These are phyloP conservation scores for Phoxinus phoxinus DNA, from an alignment of 2,113 vertebrate genomes.

Conservation along the genomic window DNA sequence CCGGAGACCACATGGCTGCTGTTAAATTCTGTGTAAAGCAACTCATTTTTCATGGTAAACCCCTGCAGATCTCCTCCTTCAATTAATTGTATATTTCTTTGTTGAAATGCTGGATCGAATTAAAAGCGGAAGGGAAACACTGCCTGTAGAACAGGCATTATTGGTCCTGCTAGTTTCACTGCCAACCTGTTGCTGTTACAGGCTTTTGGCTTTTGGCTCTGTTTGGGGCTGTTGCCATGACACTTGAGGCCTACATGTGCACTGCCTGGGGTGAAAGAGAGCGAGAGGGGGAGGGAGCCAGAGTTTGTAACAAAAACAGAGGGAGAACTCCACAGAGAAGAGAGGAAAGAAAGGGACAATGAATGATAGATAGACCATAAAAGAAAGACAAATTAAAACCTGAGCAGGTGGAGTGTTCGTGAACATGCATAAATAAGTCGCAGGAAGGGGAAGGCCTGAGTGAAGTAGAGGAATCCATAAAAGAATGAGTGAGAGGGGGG, in stretches of 20 bases:
- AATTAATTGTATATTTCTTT: constrained; percentile 58
- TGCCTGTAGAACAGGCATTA: constrained; percentile 62
- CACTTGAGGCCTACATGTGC: constrained; percentile 68
- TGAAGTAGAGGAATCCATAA: background rate
- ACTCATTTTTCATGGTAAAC: constrained; percentile 4
- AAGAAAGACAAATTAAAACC: constrained; percentile 34
- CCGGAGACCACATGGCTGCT: background rate
- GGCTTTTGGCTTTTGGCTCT: constrained; percentile 63
- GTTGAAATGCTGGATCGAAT: constrained; percentile 51
- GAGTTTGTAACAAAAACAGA: constrained; percentile 28
- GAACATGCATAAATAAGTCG: background rate
- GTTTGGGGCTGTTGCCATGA: constrained; percentile 72
- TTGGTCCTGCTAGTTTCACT: constrained; percentile 64
- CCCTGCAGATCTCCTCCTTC: constrained; percentile 36
- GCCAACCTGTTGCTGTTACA: constrained; percentile 70
- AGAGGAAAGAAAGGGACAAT: background rate
- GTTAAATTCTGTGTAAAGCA: constrained; percentile 7
- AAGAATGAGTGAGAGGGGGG: constrained; percentile 19
- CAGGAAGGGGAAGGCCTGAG: background rate
- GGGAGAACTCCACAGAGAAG: background rate
- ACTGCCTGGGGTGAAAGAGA: constrained; percentile 53
- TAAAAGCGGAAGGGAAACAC: constrained; percentile 56
- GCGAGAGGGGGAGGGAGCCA: constrained; percentile 40
- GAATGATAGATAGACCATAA: background rate
- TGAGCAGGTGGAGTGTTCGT: background rate